A percentile compares a stretch with the other conserved stretches of the same genome.
These are phyloP conservation scores for Pseudorhiza aurosa DNA, from an alignment of 30 jellyfish, hydroid and myxozoan genomes.

Conservation along the genomic window DNA sequence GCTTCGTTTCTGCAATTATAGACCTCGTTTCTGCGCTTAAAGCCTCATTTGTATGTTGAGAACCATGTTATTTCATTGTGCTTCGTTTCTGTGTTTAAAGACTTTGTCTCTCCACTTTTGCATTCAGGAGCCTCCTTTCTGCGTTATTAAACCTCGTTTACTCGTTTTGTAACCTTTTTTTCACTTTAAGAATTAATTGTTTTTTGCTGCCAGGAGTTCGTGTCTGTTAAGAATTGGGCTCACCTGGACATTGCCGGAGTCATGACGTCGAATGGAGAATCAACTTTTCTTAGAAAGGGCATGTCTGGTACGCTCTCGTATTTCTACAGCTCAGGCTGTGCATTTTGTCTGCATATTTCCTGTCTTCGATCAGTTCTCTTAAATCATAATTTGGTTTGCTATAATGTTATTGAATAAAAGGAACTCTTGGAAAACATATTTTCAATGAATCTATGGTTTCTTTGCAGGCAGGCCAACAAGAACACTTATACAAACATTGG, in stretches of 20 bases:
- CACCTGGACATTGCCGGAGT: constrained; percentile 98
- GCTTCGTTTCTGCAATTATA: too few relatives aligned
- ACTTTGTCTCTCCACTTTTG: too few relatives aligned
- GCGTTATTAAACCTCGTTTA: too few relatives aligned
- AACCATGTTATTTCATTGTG: too few relatives aligned
- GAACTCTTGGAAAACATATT: too few relatives aligned
- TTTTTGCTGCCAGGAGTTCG: constrained; percentile 76
- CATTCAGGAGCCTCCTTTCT: too few relatives aligned
- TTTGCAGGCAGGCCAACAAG: constrained; percentile 93
- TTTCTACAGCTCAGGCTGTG: neutral
- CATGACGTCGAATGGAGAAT: constrained; percentile 80
- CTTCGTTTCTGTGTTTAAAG: too few relatives aligned
- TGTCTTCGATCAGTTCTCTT: neutral
- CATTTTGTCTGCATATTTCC: neutral
- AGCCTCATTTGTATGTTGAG: too few relatives aligned
- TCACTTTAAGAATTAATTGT: too few relatives aligned
- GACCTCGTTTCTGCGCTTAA: too few relatives aligned
- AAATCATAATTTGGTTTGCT: neutral
- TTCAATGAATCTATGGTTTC: too few relatives aligned
- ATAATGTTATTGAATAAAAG: too few relatives aligned
- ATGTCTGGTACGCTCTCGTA: constrained; percentile 88
- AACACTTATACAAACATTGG: constrained; percentile 71
- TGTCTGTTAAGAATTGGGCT: constrained; percentile 88
- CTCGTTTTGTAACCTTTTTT: neutral
- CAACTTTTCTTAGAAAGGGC: constrained; percentile 79